These are phyloP conservation scores for Propithecus deckenii DNA, from an alignment of 2,797 vertebrate species.

Conservation along the genomic window DNA sequence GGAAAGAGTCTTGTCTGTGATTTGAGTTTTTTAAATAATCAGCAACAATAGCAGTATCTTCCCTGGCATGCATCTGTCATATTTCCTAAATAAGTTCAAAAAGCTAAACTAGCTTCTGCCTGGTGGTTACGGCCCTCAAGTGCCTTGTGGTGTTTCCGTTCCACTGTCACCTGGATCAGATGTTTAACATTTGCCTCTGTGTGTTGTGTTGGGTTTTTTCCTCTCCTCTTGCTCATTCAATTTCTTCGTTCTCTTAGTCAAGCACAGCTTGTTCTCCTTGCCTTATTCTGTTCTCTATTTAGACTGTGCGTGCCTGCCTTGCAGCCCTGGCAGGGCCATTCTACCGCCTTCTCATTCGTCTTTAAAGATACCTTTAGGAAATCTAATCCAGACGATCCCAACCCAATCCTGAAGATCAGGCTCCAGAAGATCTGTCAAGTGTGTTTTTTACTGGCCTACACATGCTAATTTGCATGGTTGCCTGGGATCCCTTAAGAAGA, in stretches of 20 bases:
- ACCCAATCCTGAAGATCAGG: background rate
- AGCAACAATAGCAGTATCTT: background rate
- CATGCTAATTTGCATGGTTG: slow-evolving; percentile 61
- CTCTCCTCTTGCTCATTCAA: background rate
- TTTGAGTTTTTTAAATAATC: background rate
- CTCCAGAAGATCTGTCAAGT: slow-evolving; percentile 31
- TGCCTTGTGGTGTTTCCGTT: background rate
- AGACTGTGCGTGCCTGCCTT: slow-evolving; percentile 39
- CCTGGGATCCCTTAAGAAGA: slow-evolving; percentile 62
- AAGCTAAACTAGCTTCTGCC: background rate
- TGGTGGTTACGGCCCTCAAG: background rate
- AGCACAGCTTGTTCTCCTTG: slow-evolving; percentile 65
- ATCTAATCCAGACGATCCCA: slow-evolving; percentile 15
- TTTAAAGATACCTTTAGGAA: slow-evolving; percentile 73
- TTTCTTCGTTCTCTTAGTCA: slow-evolving; percentile 44
- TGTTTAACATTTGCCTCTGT: background rate
- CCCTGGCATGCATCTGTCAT: background rate
- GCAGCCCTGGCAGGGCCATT: slow-evolving; percentile 67
- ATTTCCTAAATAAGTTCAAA: background rate
- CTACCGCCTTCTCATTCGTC: slow-evolving; percentile 65
- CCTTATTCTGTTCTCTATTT: slow-evolving; percentile 63
- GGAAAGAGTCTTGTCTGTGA: background rate
- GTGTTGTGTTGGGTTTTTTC: background rate
- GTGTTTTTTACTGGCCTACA: slow-evolving; percentile 47
- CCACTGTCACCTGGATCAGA: background rate